Conservation (phyloP, 2,797 vertebrate species). For the Tarsius wallacei region DNA sequence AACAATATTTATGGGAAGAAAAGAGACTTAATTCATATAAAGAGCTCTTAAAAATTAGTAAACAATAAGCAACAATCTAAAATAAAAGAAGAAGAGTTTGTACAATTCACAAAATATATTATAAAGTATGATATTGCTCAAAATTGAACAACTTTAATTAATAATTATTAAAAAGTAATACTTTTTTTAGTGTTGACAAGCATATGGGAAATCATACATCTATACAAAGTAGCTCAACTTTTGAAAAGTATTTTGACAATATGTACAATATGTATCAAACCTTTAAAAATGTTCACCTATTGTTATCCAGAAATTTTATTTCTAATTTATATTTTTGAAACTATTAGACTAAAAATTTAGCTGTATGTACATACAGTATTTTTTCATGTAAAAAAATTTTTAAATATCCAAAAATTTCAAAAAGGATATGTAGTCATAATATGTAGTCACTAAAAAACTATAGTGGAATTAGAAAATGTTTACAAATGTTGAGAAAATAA, state of each 20-base stretch:
- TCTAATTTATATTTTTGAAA: neutral
- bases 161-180: conserved; percentile 14
- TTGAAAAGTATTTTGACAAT: neutral
- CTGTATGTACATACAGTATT: neutral
- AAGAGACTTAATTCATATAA: neutral
- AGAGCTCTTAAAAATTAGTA: neutral
- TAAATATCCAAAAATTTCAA: neutral
- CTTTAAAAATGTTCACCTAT: neutral
- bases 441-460: neutral
- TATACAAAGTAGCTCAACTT: neutral
- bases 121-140: neutral
- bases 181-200: neutral
- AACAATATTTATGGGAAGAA: neutral
- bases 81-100: neutral
- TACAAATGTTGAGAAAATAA: conserved; percentile 1
- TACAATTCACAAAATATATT: neutral
- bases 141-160: neutral
- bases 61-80: neutral
- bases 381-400: neutral
- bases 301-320: neutral
- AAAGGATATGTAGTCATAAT: neutral
- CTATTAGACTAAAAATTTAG: neutral
- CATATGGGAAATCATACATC: neutral
- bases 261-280: neutral
- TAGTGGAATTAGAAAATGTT: neutral